Evolutionary conservation across 2,888 invertebrate genomes (phyloP).

Genomic region (Orthosia incerta): DNA sequence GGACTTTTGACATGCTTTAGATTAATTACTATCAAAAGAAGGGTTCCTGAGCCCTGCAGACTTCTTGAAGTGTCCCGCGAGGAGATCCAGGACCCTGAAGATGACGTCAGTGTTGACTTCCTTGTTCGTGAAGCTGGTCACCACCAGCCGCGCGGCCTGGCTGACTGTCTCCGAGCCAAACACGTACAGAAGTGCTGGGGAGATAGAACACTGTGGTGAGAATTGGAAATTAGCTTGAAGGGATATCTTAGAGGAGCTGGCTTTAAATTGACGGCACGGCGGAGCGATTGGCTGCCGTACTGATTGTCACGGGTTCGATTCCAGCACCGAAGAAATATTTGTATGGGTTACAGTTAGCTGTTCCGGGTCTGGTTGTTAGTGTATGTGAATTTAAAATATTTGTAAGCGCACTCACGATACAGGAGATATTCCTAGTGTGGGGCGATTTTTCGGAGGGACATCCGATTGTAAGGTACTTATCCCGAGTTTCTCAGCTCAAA

Average conservation of each 20-base stretch:
- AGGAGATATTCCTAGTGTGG: background rate
- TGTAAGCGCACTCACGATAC: background rate
- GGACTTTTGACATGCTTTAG: no score
- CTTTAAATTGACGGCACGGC: no score
- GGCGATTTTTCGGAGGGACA: no score
- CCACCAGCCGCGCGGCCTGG: conserved; percentile 68
- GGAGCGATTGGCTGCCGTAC: no score
- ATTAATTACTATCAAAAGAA: conserved; percentile 78
- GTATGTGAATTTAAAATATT: background rate
- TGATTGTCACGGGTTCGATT: no score
- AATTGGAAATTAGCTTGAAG: no score
- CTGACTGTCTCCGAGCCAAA: conserved; percentile 79
- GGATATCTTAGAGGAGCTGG: no score
- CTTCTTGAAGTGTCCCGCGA: conserved; percentile 79
- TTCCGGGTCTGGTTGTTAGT: background rate
- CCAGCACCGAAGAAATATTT: no score
- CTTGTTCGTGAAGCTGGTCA: conserved; percentile 76
- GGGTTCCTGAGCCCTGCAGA: conserved; percentile 77
- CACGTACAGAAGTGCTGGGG: conserved; percentile 73
- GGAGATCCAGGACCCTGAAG: conserved; percentile 78
- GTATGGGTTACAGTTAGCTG: background rate
- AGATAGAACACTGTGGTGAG: background rate
- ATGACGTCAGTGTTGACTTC: conserved; percentile 78
- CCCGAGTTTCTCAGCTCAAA: no score
- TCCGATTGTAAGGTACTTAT: no score